These are phyloP conservation scores for Apis florea DNA, from an alignment of 1,140 invertebrate species.

Conservation along the genomic window DNA sequence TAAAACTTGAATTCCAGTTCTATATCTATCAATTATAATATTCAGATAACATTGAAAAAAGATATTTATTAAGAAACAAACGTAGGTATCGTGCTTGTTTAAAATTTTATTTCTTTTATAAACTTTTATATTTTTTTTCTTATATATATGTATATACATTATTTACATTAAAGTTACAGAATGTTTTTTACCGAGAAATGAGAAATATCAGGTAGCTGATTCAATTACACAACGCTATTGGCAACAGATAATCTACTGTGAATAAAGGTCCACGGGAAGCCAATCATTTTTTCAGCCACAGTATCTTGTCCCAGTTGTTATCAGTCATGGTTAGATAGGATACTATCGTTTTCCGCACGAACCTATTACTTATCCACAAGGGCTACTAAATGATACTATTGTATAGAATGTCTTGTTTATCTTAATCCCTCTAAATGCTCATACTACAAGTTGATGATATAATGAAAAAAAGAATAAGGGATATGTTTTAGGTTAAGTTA, in stretches of 20 bases:
- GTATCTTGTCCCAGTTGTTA: constrained; percentile 5
- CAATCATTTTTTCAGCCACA: constrained; percentile 37
- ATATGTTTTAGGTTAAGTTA: neutral
- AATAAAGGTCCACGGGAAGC: constrained; percentile 41
- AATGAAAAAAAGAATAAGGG: neutral
- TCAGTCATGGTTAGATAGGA: neutral
- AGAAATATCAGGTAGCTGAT: neutral
- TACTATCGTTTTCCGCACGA: neutral
- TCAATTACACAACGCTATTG: neutral
- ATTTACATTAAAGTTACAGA: no score
- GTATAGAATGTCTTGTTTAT: neutral
- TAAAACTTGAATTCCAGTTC: no score
- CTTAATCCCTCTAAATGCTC: neutral
- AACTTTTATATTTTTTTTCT: no score
- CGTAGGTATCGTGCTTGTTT: no score
- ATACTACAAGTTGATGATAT: no score
- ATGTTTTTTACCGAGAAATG: no score
- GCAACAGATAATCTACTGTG: neutral
- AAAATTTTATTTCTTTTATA: no score
- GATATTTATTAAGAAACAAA: no score
- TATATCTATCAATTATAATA: no score
- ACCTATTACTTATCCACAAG: neutral
- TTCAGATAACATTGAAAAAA: no score
- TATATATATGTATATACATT: no score
- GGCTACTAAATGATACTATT: neutral